Percentiles rank a stretch among this genome's conserved stretches.
Conservation (phyloP, 2,888 invertebrate genomes). For the Machimus rusticus region DNA sequence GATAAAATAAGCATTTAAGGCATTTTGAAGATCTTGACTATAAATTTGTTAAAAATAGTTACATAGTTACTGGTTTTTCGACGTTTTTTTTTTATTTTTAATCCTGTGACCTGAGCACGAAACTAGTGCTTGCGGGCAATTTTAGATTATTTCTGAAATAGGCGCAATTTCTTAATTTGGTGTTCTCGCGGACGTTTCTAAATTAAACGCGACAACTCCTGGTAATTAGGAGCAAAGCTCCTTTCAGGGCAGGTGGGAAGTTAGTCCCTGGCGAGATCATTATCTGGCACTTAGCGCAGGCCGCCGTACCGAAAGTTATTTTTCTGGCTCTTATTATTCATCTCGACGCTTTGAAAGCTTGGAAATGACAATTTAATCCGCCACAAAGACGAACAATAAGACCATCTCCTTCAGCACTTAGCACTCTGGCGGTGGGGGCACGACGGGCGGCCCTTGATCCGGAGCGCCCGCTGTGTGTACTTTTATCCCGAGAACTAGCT, state of each 20-base stretch:
- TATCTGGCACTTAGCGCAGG: slow-evolving; percentile 20
- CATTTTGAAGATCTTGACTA: no score
- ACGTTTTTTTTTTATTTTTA: no score
- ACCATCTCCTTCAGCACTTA: neutral
- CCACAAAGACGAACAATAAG: slow-evolving; percentile 30
- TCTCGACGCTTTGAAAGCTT: slow-evolving; percentile 25
- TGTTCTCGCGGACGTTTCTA: neutral
- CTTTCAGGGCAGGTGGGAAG: neutral
- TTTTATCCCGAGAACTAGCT: slow-evolving; percentile 17
- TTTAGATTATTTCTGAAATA: neutral
- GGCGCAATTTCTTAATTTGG: neutral
- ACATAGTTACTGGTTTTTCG: no score
- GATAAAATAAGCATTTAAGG: no score
- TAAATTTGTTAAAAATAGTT: no score
- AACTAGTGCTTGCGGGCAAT: neutral
- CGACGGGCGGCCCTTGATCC: neutral
- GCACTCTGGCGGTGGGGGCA: neutral
- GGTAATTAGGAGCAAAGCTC: neutral
- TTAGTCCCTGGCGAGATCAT: slow-evolving; percentile 11
- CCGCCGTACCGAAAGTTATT: neutral
- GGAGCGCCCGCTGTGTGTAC: neutral
- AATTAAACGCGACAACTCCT: neutral
- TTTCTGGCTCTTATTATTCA: slow-evolving; percentile 32
- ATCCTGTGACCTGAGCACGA: no score
- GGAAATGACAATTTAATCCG: slow-evolving; percentile 37